Conservation (phyloP, 2,113 vertebrate genomes). For the Microtus oregoni region DNA sequence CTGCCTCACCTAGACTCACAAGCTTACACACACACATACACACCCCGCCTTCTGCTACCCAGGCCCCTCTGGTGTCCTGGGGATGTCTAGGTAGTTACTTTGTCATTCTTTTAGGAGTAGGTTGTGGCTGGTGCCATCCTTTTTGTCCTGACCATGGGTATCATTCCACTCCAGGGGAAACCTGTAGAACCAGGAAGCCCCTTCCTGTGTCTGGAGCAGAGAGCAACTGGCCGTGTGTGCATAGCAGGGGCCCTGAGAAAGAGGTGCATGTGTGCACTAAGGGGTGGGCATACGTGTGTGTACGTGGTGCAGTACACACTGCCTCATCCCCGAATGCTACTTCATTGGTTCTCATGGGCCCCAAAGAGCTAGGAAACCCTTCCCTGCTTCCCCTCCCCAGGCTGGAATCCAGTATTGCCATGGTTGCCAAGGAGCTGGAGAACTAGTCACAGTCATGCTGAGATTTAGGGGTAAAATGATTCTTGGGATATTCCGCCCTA, state of each 20-base stretch:
- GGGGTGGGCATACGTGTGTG: neutral
- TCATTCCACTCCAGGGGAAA: neutral
- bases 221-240: neutral
- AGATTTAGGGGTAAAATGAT: neutral
- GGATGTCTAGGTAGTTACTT: neutral
- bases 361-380: neutral
- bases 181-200: neutral
- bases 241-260: neutral
- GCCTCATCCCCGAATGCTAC: neutral
- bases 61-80: neutral
- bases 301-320: neutral
- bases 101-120: neutral
- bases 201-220: no score
- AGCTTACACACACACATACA: neutral
- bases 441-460: neutral
- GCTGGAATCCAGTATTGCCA: neutral
- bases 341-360: neutral
- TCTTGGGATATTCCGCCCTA: neutral
- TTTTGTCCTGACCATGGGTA: neutral
- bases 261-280: fast-evolving
- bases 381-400: neutral
- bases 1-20: neutral
- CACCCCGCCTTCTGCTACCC: neutral
- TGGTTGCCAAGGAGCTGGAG: neutral
- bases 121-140: neutral